Conservation (phyloP, 92 coral and sea anemone species). For the Palythoa caribaeorum region DNA sequence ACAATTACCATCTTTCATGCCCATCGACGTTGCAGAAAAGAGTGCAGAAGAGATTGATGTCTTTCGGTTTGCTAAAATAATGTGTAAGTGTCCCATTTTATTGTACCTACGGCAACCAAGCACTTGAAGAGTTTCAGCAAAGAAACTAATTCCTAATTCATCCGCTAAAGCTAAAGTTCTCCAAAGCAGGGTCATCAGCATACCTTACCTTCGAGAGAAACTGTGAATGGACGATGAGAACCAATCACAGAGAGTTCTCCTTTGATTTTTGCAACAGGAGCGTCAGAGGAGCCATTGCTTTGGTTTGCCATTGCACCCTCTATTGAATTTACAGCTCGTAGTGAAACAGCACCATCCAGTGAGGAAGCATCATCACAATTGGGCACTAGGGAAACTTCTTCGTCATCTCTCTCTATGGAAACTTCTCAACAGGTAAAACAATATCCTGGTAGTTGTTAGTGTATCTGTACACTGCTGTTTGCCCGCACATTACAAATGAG, state of each 20-base stretch:
- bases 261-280: conserved; percentile 70
- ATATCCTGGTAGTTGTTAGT: background rate
- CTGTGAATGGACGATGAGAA: conserved; percentile 72
- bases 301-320: conserved; percentile 43
- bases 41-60: conserved; percentile 59
- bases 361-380: no score
- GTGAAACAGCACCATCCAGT: no score
- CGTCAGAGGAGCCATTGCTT: conserved; percentile 78
- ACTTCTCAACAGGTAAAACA: background rate
- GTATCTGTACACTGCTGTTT: background rate
- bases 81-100: conserved; percentile 49
- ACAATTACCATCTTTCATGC: conserved; percentile 31
- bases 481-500: background rate
- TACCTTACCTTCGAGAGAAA: conserved; percentile 49
- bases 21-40: conserved; percentile 51
- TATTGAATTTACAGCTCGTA: background rate
- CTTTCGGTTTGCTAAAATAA: conserved; percentile 60
- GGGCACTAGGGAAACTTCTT: no score
- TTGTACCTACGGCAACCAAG: conserved; percentile 66
- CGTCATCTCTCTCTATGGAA: background rate
- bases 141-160: conserved; percentile 45
- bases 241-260: conserved; percentile 59
- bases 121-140: conserved; percentile 42
- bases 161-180: conserved; percentile 57
- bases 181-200: conserved; percentile 65